A percentile compares a stretch with the other conserved stretches of the same genome.
Conservation (phyloP, 2,797 vertebrate species). For the Lagodon rhomboides region DNA sequence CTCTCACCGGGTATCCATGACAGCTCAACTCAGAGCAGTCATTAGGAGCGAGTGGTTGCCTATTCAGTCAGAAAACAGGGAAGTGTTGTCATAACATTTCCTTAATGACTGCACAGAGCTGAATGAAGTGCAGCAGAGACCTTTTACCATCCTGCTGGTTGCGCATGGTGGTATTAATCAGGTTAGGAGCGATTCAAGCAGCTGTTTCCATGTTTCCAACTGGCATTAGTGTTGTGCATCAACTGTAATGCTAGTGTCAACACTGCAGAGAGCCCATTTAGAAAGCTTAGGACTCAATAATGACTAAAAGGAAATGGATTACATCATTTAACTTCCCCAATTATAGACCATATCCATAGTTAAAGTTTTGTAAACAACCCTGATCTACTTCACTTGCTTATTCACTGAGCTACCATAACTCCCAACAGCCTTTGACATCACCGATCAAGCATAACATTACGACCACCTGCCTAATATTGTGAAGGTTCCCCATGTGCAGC, state of each 20-base stretch:
- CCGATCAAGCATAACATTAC: no score
- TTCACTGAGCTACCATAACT: background rate
- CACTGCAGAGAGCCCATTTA: background rate
- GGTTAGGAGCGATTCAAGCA: background rate
- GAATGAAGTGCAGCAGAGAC: slow-evolving; percentile 7
- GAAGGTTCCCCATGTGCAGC: no score
- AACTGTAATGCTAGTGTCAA: background rate
- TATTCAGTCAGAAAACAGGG: slow-evolving; percentile 17
- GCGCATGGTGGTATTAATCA: background rate
- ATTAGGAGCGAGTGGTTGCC: background rate
- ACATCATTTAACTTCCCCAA: background rate
- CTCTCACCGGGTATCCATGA: slow-evolving; percentile 30
- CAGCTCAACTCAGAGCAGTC: slow-evolving; percentile 12
- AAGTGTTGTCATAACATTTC: slow-evolving; percentile 27
- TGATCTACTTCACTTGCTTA: background rate
- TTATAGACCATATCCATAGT: background rate
- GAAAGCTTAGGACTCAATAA: background rate
- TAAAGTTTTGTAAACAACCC: background rate
- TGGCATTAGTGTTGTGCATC: background rate
- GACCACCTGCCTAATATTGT: no score
- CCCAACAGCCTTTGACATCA: background rate
- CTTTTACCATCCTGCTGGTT: background rate
- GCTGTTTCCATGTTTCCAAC: background rate
- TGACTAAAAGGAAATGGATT: background rate
- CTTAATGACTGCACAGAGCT: slow-evolving; percentile 16